Evolutionary conservation across 2,797 vertebrate genomes (phyloP).

Genomic region (Danionella dracula): DNA sequence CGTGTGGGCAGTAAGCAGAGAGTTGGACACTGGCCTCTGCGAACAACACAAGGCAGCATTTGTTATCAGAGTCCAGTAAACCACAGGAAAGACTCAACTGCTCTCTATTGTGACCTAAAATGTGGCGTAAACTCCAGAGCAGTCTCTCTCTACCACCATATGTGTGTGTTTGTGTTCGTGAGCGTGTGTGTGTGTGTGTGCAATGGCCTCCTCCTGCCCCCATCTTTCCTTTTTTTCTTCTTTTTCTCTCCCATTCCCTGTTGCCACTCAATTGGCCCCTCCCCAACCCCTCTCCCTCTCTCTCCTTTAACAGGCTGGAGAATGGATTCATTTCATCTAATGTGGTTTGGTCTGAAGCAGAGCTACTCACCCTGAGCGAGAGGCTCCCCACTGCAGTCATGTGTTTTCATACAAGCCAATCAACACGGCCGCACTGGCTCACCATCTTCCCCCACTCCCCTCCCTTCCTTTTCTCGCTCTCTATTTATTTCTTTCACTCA

Average conservation of each 20-base stretch:
- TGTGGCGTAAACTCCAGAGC: constrained; percentile 64
- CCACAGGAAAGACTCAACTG: constrained; percentile 58
- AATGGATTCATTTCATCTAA: constrained; percentile 79
- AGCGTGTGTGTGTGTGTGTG: constrained; percentile 16
- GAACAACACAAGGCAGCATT: constrained; percentile 57
- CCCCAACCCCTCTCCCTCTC: constrained; percentile 44
- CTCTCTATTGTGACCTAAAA: constrained; percentile 66
- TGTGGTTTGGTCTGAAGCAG: constrained; percentile 76
- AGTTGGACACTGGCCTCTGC: constrained; percentile 50
- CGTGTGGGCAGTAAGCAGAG: background rate
- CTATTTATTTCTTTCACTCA: constrained; percentile 40
- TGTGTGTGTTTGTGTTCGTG: background rate
- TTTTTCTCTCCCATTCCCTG: constrained; percentile 36
- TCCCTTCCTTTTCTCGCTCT: constrained; percentile 30
- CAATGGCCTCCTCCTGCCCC: constrained; percentile 41
- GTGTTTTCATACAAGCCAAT: constrained; percentile 81
- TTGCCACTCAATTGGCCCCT: constrained; percentile 38
- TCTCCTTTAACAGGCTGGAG: constrained; percentile 76
- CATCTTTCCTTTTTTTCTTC: constrained; percentile 54
- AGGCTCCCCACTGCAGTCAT: constrained; percentile 65
- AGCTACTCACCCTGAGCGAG: constrained; percentile 66
- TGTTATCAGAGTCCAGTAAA: constrained; percentile 51
- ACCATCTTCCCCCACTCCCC: constrained; percentile 51
- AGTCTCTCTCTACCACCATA: constrained; percentile 52
- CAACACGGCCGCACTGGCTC: constrained; percentile 68